Percentiles rank a stretch among this genome's conserved stretches.
These are phyloP conservation scores for Reticulitermes speratus DNA, from an alignment of 1,140 invertebrate genomes.

Conservation along the genomic window DNA sequence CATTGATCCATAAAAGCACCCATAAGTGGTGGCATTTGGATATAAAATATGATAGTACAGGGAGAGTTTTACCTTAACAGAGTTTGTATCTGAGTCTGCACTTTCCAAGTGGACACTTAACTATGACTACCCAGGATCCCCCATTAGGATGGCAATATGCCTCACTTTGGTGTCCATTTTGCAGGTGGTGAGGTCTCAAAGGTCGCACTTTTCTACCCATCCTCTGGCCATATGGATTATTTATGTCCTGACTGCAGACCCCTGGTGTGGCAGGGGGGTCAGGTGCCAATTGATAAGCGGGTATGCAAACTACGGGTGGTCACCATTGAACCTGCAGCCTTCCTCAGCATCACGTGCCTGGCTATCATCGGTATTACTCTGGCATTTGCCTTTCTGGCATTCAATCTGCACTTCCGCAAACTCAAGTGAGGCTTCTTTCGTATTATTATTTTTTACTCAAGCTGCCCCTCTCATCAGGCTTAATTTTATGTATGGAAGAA, in stretches of 20 bases:
- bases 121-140: too few species aligned
- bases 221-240: slow-evolving; percentile 63
- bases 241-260: slow-evolving; percentile 66
- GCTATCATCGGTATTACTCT: slow-evolving; percentile 74
- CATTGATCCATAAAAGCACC: too few species aligned
- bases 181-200: slow-evolving; percentile 64
- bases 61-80: too few species aligned
- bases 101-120: too few species aligned
- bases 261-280: slow-evolving; percentile 72
- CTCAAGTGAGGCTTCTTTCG: slow-evolving; percentile 65
- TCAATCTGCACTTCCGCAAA: slow-evolving; percentile 84
- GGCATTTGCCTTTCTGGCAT: slow-evolving; percentile 75
- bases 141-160: too few species aligned
- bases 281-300: slow-evolving; percentile 73
- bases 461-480: not conserved
- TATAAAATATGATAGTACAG: too few species aligned
- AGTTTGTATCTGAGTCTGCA: too few species aligned
- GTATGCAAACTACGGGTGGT: slow-evolving; percentile 68
- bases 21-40: too few species aligned
- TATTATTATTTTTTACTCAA: not conserved
- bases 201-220: slow-evolving; percentile 75
- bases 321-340: slow-evolving; percentile 72
- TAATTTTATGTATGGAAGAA: not conserved
- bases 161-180: slow-evolving; percentile 29
- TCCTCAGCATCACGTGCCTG: slow-evolving; percentile 65